phyloP scores from a whole-genome alignment of 2,113 vertebrate species.

The Alethe castanea region DNA sequence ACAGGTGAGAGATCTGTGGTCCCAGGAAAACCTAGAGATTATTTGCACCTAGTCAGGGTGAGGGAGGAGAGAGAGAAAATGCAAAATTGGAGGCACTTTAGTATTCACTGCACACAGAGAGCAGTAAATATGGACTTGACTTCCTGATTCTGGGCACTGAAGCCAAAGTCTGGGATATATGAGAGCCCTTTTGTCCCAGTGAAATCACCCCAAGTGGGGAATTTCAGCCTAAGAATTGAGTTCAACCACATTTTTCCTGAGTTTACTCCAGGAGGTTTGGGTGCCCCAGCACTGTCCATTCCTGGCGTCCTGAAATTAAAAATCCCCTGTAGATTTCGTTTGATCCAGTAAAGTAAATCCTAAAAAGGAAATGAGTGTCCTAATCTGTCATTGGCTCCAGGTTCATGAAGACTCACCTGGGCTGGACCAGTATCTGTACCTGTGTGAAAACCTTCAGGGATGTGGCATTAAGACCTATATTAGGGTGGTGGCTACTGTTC shows the following conservation, averaged over 20 bases:
- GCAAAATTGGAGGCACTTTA: background rate
- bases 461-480: rapidly evolving
- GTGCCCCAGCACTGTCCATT: background rate
- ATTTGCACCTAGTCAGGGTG: background rate
- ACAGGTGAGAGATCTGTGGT: background rate
- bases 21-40: background rate
- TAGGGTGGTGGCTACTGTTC: rapidly evolving
- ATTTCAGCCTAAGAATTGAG: background rate
- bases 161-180: background rate
- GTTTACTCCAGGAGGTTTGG: background rate
- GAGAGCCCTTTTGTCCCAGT: background rate
- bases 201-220: background rate
- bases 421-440: background rate
- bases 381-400: background rate
- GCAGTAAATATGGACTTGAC: background rate
- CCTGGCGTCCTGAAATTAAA: background rate
- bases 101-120: background rate
- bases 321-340: background rate
- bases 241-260: background rate
- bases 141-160: background rate
- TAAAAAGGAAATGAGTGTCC: background rate
- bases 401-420: background rate
- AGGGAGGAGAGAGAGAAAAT: background rate
- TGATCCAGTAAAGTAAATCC: background rate
- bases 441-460: background rate